Evolutionary conservation across 2,797 vertebrate genomes (phyloP).

Genomic region (Ficedula albicollis): DNA sequence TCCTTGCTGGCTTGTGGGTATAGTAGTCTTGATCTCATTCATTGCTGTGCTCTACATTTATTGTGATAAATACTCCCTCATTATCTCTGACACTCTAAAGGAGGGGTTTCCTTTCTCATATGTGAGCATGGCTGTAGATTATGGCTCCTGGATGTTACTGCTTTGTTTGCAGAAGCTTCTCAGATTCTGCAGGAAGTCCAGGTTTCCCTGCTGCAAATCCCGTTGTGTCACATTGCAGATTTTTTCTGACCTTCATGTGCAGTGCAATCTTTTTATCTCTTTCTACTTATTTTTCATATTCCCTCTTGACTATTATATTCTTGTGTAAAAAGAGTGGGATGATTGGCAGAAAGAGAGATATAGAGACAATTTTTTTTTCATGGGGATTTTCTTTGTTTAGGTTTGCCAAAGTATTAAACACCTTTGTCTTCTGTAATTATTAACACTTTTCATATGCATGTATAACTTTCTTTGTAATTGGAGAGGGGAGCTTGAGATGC

Average conservation of each 20-base stretch:
- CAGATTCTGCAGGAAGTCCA: constrained; percentile 17
- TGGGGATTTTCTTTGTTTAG: neutral
- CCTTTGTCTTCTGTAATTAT: neutral
- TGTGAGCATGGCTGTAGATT: neutral
- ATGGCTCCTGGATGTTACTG: neutral
- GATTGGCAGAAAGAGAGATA: neutral
- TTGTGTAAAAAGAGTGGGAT: neutral
- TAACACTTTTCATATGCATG: rapidly evolving
- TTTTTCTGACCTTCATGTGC: neutral
- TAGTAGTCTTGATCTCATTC: neutral
- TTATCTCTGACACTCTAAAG: neutral
- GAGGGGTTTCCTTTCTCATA: neutral
- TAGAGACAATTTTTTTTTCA: neutral
- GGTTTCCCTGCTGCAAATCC: neutral
- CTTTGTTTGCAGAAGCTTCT: constrained; percentile 22
- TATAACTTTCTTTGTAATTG: neutral
- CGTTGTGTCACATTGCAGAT: neutral
- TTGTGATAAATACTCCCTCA: neutral
- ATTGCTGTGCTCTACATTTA: neutral
- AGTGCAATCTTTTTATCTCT: neutral
- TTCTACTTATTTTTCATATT: neutral
- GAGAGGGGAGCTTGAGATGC: neutral
- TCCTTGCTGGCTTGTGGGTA: neutral
- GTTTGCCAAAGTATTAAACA: neutral
- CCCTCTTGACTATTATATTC: neutral